phyloP scores from a whole-genome alignment of 2,888 invertebrate species.

The Seladonia tumulorum region DNA sequence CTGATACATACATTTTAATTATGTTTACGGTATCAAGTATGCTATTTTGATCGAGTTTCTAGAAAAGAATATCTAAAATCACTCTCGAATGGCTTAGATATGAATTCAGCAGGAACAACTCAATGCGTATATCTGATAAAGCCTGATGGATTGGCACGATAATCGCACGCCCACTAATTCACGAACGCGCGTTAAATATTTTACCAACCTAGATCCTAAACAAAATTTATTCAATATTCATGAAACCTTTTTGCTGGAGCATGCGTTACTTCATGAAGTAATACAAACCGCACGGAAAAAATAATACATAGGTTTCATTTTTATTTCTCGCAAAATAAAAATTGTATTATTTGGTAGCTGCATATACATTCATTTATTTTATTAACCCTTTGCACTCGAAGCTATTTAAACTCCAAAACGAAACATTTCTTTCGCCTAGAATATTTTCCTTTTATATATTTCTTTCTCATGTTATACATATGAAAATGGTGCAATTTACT shows the following conservation, averaged over 20 bases:
- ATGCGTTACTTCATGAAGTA: no score
- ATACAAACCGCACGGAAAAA: neutral
- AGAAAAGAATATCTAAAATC: neutral
- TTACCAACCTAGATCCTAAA: neutral
- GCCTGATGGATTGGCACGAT: neutral
- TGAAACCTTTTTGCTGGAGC: neutral
- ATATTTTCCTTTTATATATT: no score
- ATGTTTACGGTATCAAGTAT: neutral
- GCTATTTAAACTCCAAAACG: no score
- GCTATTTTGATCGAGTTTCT: neutral
- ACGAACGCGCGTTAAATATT: neutral
- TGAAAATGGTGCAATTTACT: no score
- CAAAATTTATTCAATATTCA: neutral
- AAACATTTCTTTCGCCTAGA: no score
- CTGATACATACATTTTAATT: neutral
- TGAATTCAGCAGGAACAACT: neutral
- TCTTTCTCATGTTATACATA: no score
- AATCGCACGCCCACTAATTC: neutral
- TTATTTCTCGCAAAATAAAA: neutral
- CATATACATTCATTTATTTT: neutral
- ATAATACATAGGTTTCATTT: neutral
- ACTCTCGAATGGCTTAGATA: neutral
- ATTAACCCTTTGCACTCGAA: no score
- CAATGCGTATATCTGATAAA: neutral
- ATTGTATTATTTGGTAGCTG: neutral